Percentiles rank a stretch among this genome's conserved stretches.
Evolutionary conservation across 1,140 invertebrate genomes (phyloP).

Genomic region (Copidosoma floridanum): DNA sequence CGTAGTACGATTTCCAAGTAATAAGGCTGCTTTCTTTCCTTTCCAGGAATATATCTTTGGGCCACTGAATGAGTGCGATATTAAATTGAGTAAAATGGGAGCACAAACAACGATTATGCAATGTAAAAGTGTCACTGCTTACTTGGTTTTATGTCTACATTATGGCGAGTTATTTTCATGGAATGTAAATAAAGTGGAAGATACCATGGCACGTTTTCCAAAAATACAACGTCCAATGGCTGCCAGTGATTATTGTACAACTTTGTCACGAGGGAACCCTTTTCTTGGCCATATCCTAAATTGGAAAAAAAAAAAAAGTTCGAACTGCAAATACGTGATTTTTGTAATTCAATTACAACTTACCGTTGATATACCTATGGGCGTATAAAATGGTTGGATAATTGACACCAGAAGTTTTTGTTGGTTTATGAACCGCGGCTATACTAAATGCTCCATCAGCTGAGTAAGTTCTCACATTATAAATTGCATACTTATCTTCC

Average conservation of each 20-base stretch:
- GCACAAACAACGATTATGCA: constrained; percentile 18
- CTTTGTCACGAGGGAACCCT: constrained; percentile 81
- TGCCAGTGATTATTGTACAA: constrained; percentile 76
- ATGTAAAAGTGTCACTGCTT: constrained; percentile 39
- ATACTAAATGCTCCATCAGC: constrained; percentile 68
- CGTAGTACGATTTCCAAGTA: constrained; percentile 85
- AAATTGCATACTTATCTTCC: constrained; percentile 66
- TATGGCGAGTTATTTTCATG: constrained; percentile 67
- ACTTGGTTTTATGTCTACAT: constrained; percentile 62
- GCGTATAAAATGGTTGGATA: constrained; percentile 71
- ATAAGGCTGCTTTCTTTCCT: constrained; percentile 78
- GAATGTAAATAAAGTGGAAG: constrained; percentile 90
- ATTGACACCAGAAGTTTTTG: constrained; percentile 55
- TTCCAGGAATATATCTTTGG: constrained; percentile 76
- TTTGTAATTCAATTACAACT: constrained; percentile 26
- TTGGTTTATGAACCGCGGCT: constrained; percentile 56
- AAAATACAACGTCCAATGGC: constrained; percentile 66
- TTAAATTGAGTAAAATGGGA: background rate
- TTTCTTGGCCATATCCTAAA: constrained; percentile 74
- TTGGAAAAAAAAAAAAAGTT: constrained; percentile 7
- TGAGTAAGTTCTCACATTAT: constrained; percentile 61
- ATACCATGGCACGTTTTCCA: constrained; percentile 92
- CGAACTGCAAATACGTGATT: background rate
- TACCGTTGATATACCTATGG: constrained; percentile 79
- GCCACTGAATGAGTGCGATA: constrained; percentile 42